These are phyloP conservation scores for Phoxinus dragarum DNA, from an alignment of 2,797 vertebrate genomes.

Conservation along the genomic window DNA sequence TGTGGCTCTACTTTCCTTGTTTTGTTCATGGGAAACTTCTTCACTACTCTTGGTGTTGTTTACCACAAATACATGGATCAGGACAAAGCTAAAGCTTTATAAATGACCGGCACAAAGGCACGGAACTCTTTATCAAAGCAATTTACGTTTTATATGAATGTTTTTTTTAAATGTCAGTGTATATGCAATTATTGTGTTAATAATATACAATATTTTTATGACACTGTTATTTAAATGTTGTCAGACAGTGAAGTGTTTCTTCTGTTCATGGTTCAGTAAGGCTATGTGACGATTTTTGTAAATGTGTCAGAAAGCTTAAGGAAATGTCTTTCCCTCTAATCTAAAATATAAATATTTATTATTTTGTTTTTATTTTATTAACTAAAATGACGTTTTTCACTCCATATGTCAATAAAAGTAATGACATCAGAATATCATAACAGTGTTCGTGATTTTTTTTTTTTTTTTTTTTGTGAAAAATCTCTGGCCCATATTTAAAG, in stretches of 20 bases:
- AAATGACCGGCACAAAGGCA: neutral
- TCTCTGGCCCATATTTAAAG: neutral
- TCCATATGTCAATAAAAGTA: slow-evolving; percentile 1
- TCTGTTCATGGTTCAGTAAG: neutral
- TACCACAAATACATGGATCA: slow-evolving; percentile 91
- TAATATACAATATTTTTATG: slow-evolving; percentile 7
- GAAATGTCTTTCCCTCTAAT: slow-evolving; percentile 4
- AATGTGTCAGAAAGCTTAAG: neutral
- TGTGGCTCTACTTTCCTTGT: slow-evolving; percentile 89
- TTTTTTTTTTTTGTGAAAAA: neutral
- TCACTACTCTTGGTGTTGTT: slow-evolving; percentile 91
- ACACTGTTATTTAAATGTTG: neutral
- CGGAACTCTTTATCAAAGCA: slow-evolving; percentile 27
- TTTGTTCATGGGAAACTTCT: slow-evolving; percentile 94
- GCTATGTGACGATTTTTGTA: neutral
- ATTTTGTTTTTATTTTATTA: slow-evolving; percentile 13
- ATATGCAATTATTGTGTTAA: neutral
- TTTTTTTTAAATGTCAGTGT: slow-evolving; percentile 28
- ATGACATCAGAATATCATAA: slow-evolving; percentile 15
- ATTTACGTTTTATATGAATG: slow-evolving; percentile 22
- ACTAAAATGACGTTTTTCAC: neutral
- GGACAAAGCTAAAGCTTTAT: slow-evolving; percentile 63
- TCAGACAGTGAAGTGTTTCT: slow-evolving; percentile 1
- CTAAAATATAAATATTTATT: slow-evolving; percentile 6
- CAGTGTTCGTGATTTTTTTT: neutral